Evolutionary conservation across 2,888 invertebrate species (phyloP), one percentile per base, ranked within the genome.

Genomic region (Metellina segmentata): DNA sequence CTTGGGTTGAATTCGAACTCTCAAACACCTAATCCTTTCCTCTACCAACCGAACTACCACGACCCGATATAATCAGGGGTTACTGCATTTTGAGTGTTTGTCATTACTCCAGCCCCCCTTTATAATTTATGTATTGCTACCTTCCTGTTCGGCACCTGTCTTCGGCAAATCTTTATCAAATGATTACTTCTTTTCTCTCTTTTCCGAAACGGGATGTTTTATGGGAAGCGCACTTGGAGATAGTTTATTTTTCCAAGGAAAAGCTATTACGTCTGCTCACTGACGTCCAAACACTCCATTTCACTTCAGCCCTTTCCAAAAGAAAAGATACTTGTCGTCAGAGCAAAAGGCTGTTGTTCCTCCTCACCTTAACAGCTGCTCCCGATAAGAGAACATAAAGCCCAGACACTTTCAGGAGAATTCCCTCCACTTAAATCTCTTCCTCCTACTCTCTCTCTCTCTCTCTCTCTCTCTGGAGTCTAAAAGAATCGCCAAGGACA

Each of bases 401-500:
- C 34, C 72, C 70, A 81, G 53, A 52, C 71, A 48, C 81, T 81
- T 74, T 51, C 11, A 34, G 13, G 49, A 75, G 49, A 81, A 52
- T 53, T 49, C 81, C 81, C 69, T 6, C 52, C 79, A 19, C 52
- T 61, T 61, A 20, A 74, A 74, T 11, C 19, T 11, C 19, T 11
- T 11, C 19, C 19, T 74, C 74, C 11, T 19, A 11, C 20, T 19
- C 74, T 74, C 9, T 2, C 72, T 72, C 9, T 61, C 61, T 1
- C 13, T 13, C 9, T 61, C 7, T 53, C 11, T 13, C 9, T 61
- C 61, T 16, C 13, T 16, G 61, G 13, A 16, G 11, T 61, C 61
- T 61, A 61, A 61, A 61, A 74, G 87, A 86, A 83, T 74, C 83
- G 13, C 75, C 89, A 92, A 92, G 92, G 92, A 89, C 92, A 72